Evolutionary conservation across 2,888 invertebrate species (phyloP), one percentile per base, ranked within the genome.

Genomic region (Epirrita christyi): DNA sequence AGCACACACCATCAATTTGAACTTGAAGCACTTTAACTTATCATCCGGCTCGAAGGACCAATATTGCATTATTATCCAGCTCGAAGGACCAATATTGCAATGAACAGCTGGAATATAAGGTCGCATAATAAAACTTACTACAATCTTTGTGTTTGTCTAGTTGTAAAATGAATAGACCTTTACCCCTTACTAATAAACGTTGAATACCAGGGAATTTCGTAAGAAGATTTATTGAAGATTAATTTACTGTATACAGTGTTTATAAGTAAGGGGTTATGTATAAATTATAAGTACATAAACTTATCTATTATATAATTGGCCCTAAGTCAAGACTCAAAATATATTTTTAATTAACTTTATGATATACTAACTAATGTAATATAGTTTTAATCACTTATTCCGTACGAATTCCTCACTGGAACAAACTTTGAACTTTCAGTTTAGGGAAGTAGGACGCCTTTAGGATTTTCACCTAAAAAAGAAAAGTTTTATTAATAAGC

Each of bases 351-450:
- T 56, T 59, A 59, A 57, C 44, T 63, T 52, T 11, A 59, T 55
- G 48, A 62, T 63, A 38, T 56, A 61, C 42, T 64, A 60, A 9
- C 54, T 67, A 56, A 37, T 27, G 45, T 56, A 45, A 48, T 43
- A 44, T 47, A 32, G 41, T 55, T 54, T 43, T 58, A 59, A 54
- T 56, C 38, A 57, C 51, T 56, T 59, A 60, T 53, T 56, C 49
- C 49, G 21, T 48, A 47, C 38, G 47, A 27, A 29, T 52, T 40
- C 64, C 49, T 89, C 85, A 91, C 80, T 90, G 86, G 75, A 92
- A 91, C 74, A 91, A 77, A 79, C 86, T 88, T 72, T 87, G 84
- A 68, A 91, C 80, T 81, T 86, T 89, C 68, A 92, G 63, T 70
- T 90, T 92, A 50, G 90, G 88, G 68, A 87, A 72, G 71, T 83